Evolutionary conservation across 2,888 invertebrate genomes (phyloP), one percentile per base, ranked within the genome.

Genomic region (Amblyjoppa proteus): DNA sequence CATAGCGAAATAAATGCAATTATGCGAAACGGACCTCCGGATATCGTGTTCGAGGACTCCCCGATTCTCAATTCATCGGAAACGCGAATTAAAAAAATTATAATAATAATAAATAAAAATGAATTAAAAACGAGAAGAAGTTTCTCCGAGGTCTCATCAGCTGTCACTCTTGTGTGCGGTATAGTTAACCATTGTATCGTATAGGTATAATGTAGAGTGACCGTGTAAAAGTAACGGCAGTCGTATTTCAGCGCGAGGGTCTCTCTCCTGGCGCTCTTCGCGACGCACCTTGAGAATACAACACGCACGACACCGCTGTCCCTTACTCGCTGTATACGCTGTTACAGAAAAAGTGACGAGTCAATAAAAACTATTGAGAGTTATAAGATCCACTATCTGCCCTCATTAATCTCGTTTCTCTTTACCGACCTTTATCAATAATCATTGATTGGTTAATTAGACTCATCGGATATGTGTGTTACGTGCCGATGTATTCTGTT

Each of bases 381-480:
- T 85, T 82, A 85, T 82, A 85, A 82, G 82, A 58, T 73, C 28
- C 34, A 31, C 16, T 64, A 64, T 64, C 64, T 64, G 64, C 16
- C 45, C 85, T 85, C 74, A 80, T 85, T 82, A 85, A 85, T 85
- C 85, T 79, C 66, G 58, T 78, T 56, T 76, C 71, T 70, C 53
- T 51, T 61, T 53, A 70, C 31, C 76, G 82, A 79, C 82, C 82
- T 80, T 82, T 85, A 85, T 85, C 85, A 85, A 85, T 85, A 85
- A 82, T 82, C 79, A 82, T 85, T 85, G 85, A 85, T 70, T 81
- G 85, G 75, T 85, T 85, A 82, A 85, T 85, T 82, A 85, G 79
- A 68, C 75, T n/a, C 75, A 75, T 51, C 56, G 73, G 68, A 78
- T 78, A 69, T 78, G 58, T 71, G 76, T 74, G 51, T 56, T 38